Evolutionary conservation across 2,113 vertebrate species (phyloP).

Genomic region (Clarias macrocephalus): DNA sequence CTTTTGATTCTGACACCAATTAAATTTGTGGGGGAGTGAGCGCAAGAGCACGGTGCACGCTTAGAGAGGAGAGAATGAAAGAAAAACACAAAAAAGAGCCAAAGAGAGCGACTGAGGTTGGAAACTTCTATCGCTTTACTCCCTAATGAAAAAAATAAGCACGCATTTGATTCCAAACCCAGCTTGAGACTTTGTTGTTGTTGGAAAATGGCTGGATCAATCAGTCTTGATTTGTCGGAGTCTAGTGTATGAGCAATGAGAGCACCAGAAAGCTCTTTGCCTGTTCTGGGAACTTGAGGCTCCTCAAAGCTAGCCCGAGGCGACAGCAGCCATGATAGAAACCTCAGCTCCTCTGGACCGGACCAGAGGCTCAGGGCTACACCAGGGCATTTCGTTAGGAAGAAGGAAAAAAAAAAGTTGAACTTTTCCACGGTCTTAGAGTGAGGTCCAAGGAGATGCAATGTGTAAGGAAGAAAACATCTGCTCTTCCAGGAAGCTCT

Average conservation of each 20-base stretch:
- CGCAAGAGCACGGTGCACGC: slow-evolving; percentile 25
- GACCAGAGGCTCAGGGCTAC: slow-evolving; percentile 15
- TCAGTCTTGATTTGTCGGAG: slow-evolving; percentile 42
- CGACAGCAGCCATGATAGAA: slow-evolving; percentile 34
- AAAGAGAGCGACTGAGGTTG: slow-evolving; percentile 21
- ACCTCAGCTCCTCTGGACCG: slow-evolving; percentile 24
- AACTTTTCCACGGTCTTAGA: neutral
- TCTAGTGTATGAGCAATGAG: neutral
- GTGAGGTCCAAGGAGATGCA: neutral
- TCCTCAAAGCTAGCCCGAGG: slow-evolving; percentile 41
- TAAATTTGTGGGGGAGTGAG: slow-evolving; percentile 58
- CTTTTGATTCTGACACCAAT: slow-evolving; percentile 66
- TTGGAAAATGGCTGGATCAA: slow-evolving; percentile 26
- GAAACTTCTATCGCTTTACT: neutral
- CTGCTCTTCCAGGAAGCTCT: neutral
- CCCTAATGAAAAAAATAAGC: neutral
- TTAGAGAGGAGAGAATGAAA: slow-evolving; percentile 58
- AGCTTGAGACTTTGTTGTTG: slow-evolving; percentile 18
- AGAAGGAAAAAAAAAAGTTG: slow-evolving; percentile 5
- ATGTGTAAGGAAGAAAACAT: neutral
- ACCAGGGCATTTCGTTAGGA: neutral
- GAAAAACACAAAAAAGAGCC: slow-evolving; percentile 42
- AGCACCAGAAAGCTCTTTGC: slow-evolving; percentile 38
- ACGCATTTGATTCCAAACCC: neutral
- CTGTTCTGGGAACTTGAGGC: slow-evolving; percentile 33